Conservation (phyloP, 2,888 invertebrate species). For the Drosophila gaucha region DNA sequence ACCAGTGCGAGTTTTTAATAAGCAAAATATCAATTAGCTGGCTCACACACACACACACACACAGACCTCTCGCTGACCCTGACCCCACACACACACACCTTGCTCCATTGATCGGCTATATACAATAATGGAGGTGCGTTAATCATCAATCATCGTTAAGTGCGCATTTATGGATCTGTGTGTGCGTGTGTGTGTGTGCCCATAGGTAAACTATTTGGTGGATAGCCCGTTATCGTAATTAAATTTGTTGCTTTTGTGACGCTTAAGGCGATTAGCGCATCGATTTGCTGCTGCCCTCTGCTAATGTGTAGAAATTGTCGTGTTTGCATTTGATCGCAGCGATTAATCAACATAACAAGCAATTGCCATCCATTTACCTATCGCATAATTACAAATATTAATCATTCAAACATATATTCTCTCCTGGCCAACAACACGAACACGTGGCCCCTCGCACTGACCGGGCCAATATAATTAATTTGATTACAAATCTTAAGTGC, state of each 20-base stretch:
- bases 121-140: conserved; percentile 31
- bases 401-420: conserved; percentile 14
- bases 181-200: conserved; percentile 3
- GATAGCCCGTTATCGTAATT: conserved; percentile 49
- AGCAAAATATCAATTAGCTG: conserved; percentile 45
- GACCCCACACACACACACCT: conserved; percentile 3
- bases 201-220: conserved; percentile 15
- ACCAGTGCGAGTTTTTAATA: neutral
- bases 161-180: conserved; percentile 36
- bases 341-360: conserved; percentile 51
- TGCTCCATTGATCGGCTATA: neutral
- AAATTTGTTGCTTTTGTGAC: conserved; percentile 61
- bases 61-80: too few relatives aligned
- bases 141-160: conserved; percentile 61
- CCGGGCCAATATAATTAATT: conserved; percentile 13
- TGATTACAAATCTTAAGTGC: conserved; percentile 2
- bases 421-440: neutral
- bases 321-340: conserved; percentile 50
- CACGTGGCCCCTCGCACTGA: neutral
- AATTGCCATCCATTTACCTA: conserved; percentile 38
- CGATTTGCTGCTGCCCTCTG: conserved; percentile 29
- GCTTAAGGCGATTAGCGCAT: conserved; percentile 61
- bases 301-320: conserved; percentile 18
- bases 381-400: conserved; percentile 22
- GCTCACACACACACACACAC: neutral